phyloP scores from a whole-genome alignment of 2,888 invertebrate genomes.

The Pyrochroa serraticornis region DNA sequence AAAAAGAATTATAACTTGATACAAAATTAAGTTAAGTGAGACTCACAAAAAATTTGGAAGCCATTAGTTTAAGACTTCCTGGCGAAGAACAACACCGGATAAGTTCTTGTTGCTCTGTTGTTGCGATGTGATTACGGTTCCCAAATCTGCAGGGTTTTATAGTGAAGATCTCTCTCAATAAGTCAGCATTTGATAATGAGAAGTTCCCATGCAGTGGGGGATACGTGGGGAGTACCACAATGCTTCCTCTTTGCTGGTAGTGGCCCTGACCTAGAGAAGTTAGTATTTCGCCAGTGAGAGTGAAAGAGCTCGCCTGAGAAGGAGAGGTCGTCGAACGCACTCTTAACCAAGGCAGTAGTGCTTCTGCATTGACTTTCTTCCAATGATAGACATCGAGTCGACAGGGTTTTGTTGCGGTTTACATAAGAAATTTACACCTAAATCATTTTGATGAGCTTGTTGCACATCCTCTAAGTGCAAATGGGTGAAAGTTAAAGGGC shows the following conservation, averaged over 20 bases:
- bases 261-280: slow-evolving; percentile 34
- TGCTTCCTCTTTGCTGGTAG: slow-evolving; percentile 23
- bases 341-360: slow-evolving; percentile 2
- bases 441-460: not conserved
- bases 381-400: not conserved
- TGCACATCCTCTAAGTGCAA: too few relatives aligned
- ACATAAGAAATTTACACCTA: not conserved
- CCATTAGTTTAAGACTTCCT: slow-evolving; percentile 34
- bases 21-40: not conserved
- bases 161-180: slow-evolving; percentile 36
- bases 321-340: slow-evolving; percentile 27
- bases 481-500: too few relatives aligned
- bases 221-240: slow-evolving; percentile 29
- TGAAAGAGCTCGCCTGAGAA: slow-evolving; percentile 21
- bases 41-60: slow-evolving; percentile 39
- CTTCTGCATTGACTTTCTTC: slow-evolving; percentile 18
- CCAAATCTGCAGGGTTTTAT: slow-evolving; percentile 35
- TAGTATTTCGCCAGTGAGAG: slow-evolving; percentile 26
- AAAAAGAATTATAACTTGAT: slow-evolving; percentile 1
- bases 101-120: slow-evolving; percentile 27
- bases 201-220: slow-evolving; percentile 32
- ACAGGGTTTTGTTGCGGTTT: not conserved
- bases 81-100: slow-evolving; percentile 25
- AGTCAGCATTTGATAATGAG: slow-evolving; percentile 29
- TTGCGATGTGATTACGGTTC: slow-evolving; percentile 32